A percentile compares a stretch with the other conserved stretches of the same genome.
These are phyloP conservation scores for Acronicta psi DNA, from an alignment of 2,888 invertebrate genomes.

Conservation along the genomic window DNA sequence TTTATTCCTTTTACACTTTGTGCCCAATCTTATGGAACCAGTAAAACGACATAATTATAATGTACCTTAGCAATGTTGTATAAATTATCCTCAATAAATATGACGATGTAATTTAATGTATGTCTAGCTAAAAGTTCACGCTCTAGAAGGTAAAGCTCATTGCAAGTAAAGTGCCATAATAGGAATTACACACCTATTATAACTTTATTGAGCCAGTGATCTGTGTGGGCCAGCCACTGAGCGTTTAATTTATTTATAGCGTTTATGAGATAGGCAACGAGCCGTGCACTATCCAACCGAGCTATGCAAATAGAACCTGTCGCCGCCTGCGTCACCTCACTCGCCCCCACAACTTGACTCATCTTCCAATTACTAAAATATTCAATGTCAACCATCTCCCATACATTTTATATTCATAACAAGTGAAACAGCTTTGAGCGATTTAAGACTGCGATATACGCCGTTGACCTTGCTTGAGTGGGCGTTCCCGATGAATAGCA, in stretches of 20 bases:
- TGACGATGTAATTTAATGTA: conserved; percentile 31
- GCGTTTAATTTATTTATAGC: conserved; percentile 63
- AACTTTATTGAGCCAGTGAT: conserved; percentile 59
- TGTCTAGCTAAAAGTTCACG: conserved; percentile 31
- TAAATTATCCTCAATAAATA: conserved; percentile 29
- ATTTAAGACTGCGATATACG: too few species aligned
- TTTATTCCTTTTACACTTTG: conserved; percentile 5
- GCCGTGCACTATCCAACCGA: conserved; percentile 58
- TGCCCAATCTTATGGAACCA: conserved; percentile 9
- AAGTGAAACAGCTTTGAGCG: conserved; percentile 16
- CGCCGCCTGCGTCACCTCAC: conserved; percentile 53
- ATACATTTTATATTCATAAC: conserved; percentile 32
- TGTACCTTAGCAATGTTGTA: conserved; percentile 16
- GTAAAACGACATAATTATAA: conserved; percentile 26
- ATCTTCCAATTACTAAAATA: conserved; percentile 52
- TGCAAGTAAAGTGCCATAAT: conserved; percentile 36
- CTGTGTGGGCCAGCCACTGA: conserved; percentile 53
- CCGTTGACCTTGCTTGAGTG: too few species aligned
- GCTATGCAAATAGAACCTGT: conserved; percentile 71
- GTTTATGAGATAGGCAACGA: conserved; percentile 59
- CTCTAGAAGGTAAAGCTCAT: conserved; percentile 40
- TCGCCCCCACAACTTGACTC: conserved; percentile 62
- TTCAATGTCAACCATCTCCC: conserved; percentile 45
- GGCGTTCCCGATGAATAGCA: too few species aligned
- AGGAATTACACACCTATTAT: conserved; percentile 51